phyloP scores from a whole-genome alignment of 2,888 invertebrate genomes.

The Helleia helle region DNA sequence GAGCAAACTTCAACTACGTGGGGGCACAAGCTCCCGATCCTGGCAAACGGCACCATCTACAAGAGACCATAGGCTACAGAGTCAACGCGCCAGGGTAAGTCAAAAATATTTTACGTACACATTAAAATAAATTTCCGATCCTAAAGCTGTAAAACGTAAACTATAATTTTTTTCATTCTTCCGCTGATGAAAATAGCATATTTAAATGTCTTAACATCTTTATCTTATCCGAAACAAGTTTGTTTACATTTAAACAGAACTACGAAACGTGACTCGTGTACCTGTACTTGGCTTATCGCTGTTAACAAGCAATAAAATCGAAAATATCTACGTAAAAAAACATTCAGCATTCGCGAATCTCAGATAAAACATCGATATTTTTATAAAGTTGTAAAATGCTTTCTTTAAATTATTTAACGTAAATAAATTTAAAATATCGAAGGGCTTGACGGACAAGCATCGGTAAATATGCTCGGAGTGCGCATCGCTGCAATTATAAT shows the following conservation, averaged over 20 bases:
- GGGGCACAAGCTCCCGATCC: slow-evolving; percentile 64
- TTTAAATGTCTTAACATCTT: slow-evolving; percentile 34
- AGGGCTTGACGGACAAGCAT: slow-evolving; percentile 58
- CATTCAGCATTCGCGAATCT: slow-evolving; percentile 6
- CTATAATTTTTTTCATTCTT: background rate
- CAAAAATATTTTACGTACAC: slow-evolving; percentile 1
- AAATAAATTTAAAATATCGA: slow-evolving; percentile 26
- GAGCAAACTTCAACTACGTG: slow-evolving; percentile 53
- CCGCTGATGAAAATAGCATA: slow-evolving; percentile 4
- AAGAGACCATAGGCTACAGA: slow-evolving; percentile 74
- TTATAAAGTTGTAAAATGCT: background rate
- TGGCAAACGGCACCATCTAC: slow-evolving; percentile 65
- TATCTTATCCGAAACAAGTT: slow-evolving; percentile 72
- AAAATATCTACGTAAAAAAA: slow-evolving; percentile 42
- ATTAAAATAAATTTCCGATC: background rate
- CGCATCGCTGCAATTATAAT: slow-evolving; percentile 71
- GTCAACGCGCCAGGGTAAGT: slow-evolving; percentile 79
- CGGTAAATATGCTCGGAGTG: slow-evolving; percentile 36
- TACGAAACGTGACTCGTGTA: slow-evolving; percentile 63
- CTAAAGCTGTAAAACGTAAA: no score
- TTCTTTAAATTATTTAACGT: background rate
- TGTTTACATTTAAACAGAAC: slow-evolving; percentile 70
- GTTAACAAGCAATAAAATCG: slow-evolving; percentile 61
- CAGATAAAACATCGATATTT: background rate
- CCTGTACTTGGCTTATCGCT: slow-evolving; percentile 58